Percentiles rank a stretch among this genome's conserved stretches.
Conservation (phyloP, 2,113 vertebrate species). For the Agelaius tricolor region DNA sequence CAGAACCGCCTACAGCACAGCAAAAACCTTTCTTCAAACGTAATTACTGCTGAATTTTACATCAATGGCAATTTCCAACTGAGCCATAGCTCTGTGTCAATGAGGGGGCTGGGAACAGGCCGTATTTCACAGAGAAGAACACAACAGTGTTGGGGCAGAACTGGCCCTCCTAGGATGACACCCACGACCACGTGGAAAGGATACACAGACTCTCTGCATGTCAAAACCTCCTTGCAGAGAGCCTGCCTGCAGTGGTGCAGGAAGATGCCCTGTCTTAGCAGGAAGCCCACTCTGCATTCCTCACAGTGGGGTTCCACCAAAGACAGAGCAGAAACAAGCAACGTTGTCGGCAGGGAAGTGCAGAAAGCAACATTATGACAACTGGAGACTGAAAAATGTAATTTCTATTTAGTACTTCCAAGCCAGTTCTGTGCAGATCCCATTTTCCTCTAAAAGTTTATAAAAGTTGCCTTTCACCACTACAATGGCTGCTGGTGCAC, state of each 20-base stretch:
- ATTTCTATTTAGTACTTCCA: background rate
- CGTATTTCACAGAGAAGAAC: constrained; percentile 9
- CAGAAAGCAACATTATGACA: background rate
- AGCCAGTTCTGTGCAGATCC: background rate
- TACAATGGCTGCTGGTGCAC: background rate
- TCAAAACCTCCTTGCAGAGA: background rate
- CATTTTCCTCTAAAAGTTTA: background rate
- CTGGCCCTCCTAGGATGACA: constrained; percentile 4
- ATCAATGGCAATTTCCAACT: constrained; percentile 32
- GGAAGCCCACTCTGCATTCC: background rate
- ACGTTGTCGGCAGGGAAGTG: background rate
- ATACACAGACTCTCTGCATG: background rate
- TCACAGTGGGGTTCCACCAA: background rate
- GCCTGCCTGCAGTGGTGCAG: background rate
- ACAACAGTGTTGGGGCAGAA: background rate
- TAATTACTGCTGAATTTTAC: constrained; percentile 41
- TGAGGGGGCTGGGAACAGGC: constrained; percentile 24
- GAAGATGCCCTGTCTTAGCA: background rate
- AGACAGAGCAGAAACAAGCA: background rate
- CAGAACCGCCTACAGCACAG: constrained; percentile 17
- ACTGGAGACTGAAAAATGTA: background rate
- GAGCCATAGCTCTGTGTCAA: constrained; percentile 6
- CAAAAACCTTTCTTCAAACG: constrained; percentile 8
- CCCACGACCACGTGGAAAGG: background rate
- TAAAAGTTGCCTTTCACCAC: background rate